Evolutionary conservation across 1,140 invertebrate genomes (phyloP), one percentile per base, ranked within the genome.

Genomic region (Grapholita molesta): DNA sequence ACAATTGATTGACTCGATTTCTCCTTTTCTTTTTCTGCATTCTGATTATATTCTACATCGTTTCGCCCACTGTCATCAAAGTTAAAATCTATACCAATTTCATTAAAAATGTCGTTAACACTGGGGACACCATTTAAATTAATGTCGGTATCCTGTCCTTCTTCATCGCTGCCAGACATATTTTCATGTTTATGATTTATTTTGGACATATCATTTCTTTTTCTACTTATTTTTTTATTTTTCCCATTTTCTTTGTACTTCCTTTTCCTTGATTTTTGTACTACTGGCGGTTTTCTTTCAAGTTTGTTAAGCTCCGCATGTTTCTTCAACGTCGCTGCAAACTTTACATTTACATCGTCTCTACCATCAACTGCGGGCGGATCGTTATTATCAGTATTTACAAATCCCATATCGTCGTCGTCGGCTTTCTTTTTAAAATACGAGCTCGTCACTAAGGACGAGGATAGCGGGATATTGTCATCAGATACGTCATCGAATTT

Each of bases 261-360:
- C 64, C 82, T 78, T 68, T 82, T 88, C 32, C 70, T 75, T 70
- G 57, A 69, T 75, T 83, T 86, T 67, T 73, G 75, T 35, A 68
- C 68, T 66, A 68, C 64, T 35, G 73, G 72, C 57, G 72, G 78
- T 70, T 78, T 81, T 66, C 73, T 87, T 42, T 82, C 78, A 12
- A 66, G 57, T 72, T 79, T 86, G 76, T 91, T 91, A 2, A 92
- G 57, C 61, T 77, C 75, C 21, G 89, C 82, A 70, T 90, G 88
- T 82, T 90, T 92, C 69, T 90, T 91, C 28, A 92, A 77, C 21
- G 89, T 88, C 12, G 73, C 80, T 23, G 83, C 89, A 66, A 92
- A 75, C 70, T 78, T 87, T 33, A 85, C 69, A 72, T 80, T 86
- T 4, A 80, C 73, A 9, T 28, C n/a, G 38, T 42, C 55, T 64